These are phyloP conservation scores for Drosophila seguyi DNA, from an alignment of 1,140 invertebrate genomes.

Conservation along the genomic window DNA sequence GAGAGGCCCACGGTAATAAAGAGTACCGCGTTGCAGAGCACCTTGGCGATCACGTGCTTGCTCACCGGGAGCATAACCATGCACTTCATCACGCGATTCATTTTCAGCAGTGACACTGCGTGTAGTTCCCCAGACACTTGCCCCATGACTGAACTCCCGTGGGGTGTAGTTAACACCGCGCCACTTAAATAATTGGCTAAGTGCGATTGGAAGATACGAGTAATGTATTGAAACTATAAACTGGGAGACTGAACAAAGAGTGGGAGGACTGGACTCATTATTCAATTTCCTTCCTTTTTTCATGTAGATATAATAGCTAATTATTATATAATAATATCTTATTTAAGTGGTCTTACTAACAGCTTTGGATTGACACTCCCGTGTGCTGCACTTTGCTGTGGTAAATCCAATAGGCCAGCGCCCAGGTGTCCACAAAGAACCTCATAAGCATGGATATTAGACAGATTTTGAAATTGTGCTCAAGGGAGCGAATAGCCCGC, in stretches of 20 bases:
- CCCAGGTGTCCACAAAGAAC: conserved; percentile 45
- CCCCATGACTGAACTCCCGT: conserved; percentile 48
- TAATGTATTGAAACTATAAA: not conserved
- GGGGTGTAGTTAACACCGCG: not conserved
- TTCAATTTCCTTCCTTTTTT: not conserved
- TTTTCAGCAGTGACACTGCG: conserved; percentile 33
- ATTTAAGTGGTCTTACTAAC: conserved; percentile 19
- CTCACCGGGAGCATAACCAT: conserved; percentile 35
- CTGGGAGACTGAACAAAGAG: no score
- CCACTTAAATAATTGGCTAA: conserved; percentile 33
- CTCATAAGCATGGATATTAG: conserved; percentile 39
- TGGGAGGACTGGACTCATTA: not conserved
- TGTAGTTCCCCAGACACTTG: conserved; percentile 47
- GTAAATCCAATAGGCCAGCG: conserved; percentile 58
- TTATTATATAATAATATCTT: not conserved
- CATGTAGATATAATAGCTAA: not conserved
- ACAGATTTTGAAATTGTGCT: conserved; percentile 55
- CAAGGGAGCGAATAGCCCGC: conserved; percentile 42
- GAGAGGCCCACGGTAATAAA: not conserved
- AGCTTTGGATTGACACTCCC: not conserved
- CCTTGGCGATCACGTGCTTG: conserved; percentile 4
- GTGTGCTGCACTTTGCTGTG: conserved; percentile 10
- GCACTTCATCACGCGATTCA: conserved; percentile 50
- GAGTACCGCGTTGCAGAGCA: conserved; percentile 16
- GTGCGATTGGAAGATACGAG: not conserved